Evolutionary conservation across 2,797 vertebrate species (phyloP).

Genomic region (Epinephelus awoara): DNA sequence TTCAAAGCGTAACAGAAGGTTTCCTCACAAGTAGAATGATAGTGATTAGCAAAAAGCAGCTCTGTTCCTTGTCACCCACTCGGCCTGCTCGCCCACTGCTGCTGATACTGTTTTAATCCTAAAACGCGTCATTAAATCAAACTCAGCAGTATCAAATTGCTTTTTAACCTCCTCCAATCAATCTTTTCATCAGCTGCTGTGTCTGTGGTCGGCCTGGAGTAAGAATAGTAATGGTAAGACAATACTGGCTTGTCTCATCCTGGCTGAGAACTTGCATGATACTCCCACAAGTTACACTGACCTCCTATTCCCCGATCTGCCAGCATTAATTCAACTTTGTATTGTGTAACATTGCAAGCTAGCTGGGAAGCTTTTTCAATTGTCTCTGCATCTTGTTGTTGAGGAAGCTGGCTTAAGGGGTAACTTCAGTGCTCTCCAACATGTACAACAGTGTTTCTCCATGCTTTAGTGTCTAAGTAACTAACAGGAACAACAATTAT

Average conservation of each 20-base stretch:
- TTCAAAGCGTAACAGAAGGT: conserved; percentile 35
- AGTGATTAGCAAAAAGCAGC: conserved; percentile 51
- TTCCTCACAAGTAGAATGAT: conserved; percentile 46
- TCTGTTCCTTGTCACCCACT: conserved; percentile 68
- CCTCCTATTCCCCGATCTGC: conserved; percentile 32
- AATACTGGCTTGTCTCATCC: conserved; percentile 82
- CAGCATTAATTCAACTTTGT: conserved; percentile 41
- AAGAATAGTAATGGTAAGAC: conserved; percentile 86
- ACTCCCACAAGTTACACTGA: conserved; percentile 61
- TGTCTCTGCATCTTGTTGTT: conserved; percentile 14
- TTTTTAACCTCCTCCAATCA: conserved; percentile 81
- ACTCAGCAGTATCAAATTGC: conserved; percentile 77
- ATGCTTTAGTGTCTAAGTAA: too few relatives aligned
- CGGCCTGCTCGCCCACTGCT: conserved; percentile 28
- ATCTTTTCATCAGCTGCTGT: conserved; percentile 80
- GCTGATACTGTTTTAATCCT: conserved; percentile 73
- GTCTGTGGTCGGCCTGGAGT: conserved; percentile 65
- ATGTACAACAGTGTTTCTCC: too few relatives aligned
- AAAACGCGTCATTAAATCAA: conserved; percentile 73
- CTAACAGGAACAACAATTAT: too few relatives aligned
- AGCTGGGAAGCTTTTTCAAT: conserved; percentile 31
- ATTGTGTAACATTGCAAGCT: conserved; percentile 40
- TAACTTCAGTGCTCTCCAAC: too few relatives aligned
- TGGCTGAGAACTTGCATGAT: conserved; percentile 62
- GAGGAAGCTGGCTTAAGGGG: not conserved